These are phyloP conservation scores for Subacronicta megacephala DNA, from an alignment of 2,888 invertebrate species.

Conservation along the genomic window DNA sequence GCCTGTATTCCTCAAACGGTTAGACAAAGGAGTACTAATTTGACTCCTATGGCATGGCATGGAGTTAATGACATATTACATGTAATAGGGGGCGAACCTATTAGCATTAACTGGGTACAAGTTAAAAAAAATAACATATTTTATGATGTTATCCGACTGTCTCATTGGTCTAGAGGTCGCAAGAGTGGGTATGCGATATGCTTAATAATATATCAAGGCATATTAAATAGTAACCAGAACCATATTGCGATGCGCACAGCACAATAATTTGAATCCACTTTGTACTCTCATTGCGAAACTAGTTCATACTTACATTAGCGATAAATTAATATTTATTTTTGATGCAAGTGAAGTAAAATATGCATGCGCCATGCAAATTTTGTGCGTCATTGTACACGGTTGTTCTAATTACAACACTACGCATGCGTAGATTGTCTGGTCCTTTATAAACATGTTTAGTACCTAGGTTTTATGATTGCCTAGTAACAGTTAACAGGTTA, in stretches of 20 bases:
- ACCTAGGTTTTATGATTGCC: conserved; percentile 28
- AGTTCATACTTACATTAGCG: conserved; percentile 23
- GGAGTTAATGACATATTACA: no score
- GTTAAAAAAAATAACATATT: no score
- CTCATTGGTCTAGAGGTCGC: no score
- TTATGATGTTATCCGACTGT: no score
- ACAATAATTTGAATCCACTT: conserved; percentile 32
- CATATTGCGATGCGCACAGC: conserved; percentile 24
- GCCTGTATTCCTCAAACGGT: no score
- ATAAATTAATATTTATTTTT: conserved; percentile 49
- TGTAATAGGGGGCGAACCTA: no score
- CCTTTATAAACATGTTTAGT: conserved; percentile 30
- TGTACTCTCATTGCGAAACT: conserved; percentile 34
- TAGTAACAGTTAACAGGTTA: conserved; percentile 21
- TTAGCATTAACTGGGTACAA: no score
- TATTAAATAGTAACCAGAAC: conserved; percentile 29
- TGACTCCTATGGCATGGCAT: no score
- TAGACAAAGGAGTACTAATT: no score
- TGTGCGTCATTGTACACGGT: conserved; percentile 39
- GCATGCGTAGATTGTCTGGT: conserved; percentile 27
- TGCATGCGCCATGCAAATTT: conserved; percentile 28
- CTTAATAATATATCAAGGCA: no score
- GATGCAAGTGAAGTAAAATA: conserved; percentile 44
- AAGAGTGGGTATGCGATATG: no score
- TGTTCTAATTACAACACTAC: conserved; percentile 35